Evolutionary conservation across 1,140 invertebrate genomes (phyloP).

Genomic region (Leptonema lineaticorne): DNA sequence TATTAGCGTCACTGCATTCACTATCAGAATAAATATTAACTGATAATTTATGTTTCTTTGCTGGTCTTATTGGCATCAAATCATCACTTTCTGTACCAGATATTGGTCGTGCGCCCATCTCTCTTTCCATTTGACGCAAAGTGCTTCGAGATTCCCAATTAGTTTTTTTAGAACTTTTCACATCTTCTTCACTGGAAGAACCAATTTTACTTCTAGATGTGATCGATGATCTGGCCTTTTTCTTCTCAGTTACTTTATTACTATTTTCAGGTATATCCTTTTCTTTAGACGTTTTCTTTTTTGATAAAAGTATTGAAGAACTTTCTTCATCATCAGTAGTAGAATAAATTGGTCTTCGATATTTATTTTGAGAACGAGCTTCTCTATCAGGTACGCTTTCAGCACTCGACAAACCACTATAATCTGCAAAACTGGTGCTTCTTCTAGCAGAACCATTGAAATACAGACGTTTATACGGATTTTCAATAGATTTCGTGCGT

Average conservation of each 20-base stretch:
- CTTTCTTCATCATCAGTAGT: slow-evolving; percentile 56
- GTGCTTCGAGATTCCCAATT: slow-evolving; percentile 55
- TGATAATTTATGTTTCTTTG: slow-evolving; percentile 54
- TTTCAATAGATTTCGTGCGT: slow-evolving; percentile 55
- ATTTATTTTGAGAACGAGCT: slow-evolving; percentile 46
- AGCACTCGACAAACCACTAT: slow-evolving; percentile 68
- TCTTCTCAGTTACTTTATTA: slow-evolving; percentile 50
- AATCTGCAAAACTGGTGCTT: slow-evolving; percentile 57
- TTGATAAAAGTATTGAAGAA: slow-evolving; percentile 44
- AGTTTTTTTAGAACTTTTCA: slow-evolving; percentile 56
- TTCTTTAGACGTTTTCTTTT: slow-evolving; percentile 52
- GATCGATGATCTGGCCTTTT: slow-evolving; percentile 50
- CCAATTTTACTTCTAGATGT: slow-evolving; percentile 54
- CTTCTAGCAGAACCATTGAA: slow-evolving; percentile 72
- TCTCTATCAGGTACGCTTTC: slow-evolving; percentile 56
- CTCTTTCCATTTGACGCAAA: slow-evolving; percentile 70
- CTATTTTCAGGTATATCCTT: slow-evolving; percentile 47
- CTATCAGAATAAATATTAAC: slow-evolving; percentile 75
- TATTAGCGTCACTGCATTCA: slow-evolving; percentile 57
- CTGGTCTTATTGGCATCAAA: slow-evolving; percentile 61
- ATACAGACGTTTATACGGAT: slow-evolving; percentile 73
- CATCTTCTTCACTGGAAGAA: slow-evolving; percentile 62
- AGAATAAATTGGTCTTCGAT: slow-evolving; percentile 49
- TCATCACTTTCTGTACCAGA: slow-evolving; percentile 77
- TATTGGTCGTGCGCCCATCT: slow-evolving; percentile 59